Evolutionary conservation across 64 coral and sea anemone genomes (phyloP).

Genomic region (Montipora efflorescens): DNA sequence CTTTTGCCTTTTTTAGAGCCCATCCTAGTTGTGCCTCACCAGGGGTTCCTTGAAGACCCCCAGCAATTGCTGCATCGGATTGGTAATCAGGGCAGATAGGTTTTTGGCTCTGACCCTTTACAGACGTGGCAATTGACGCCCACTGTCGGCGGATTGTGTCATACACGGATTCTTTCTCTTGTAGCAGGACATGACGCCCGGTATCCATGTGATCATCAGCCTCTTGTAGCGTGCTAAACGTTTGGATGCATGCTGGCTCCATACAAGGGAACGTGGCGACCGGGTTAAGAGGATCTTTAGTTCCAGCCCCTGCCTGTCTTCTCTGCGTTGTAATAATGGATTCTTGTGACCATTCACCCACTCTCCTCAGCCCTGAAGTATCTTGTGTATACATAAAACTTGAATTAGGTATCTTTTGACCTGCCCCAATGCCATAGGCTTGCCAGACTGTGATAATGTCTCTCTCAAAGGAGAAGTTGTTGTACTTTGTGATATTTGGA

Average conservation of each 20-base stretch:
- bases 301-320: background rate
- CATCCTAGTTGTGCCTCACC: background rate
- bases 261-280: background rate
- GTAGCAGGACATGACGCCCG: no score
- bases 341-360: constrained; percentile 48
- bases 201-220: background rate
- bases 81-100: background rate
- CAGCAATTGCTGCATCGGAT: background rate
- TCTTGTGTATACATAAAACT: constrained; percentile 21
- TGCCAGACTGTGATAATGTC: background rate
- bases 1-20: background rate
- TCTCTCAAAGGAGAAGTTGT: constrained; percentile 13
- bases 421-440: constrained; percentile 32
- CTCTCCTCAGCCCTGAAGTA: constrained; percentile 37
- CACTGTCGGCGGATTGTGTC: background rate
- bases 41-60: background rate
- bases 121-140: constrained; percentile 2
- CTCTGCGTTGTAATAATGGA: constrained; percentile 11
- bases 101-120: constrained; percentile 42
- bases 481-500: background rate
- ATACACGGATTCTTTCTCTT: no score
- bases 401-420: constrained; percentile 40
- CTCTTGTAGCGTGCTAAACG: background rate
- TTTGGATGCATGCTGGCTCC: background rate
- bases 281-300: background rate